A percentile compares a stretch with the other conserved stretches of the same genome.
phyloP scores from a whole-genome alignment of 2,797 vertebrate species.

The Falco berigora region DNA sequence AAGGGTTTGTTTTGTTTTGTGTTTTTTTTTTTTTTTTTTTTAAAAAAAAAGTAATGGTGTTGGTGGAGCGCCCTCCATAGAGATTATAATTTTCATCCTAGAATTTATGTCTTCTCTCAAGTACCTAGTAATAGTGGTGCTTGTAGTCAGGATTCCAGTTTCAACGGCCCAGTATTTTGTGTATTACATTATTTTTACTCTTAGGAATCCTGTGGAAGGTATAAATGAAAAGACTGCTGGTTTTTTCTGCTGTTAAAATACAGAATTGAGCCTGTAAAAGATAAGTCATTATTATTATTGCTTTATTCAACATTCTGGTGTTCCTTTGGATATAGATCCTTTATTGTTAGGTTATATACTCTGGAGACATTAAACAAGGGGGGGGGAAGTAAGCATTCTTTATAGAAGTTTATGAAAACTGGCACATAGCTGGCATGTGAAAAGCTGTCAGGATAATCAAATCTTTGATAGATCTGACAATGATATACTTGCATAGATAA shows the following conservation, averaged over 20 bases:
- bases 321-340: background rate
- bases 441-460: background rate
- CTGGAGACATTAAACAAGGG: background rate
- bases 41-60: background rate
- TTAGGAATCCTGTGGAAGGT: background rate
- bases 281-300: background rate
- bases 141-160: background rate
- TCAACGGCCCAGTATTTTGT: background rate
- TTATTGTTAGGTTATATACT: background rate
- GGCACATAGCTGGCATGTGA: background rate
- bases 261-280: background rate
- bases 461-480: conserved; percentile 12
- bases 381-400: background rate
- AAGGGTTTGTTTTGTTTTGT: background rate
- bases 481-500: background rate
- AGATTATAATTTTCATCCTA: background rate
- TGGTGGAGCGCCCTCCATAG: background rate
- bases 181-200: background rate
- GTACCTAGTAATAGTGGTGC: background rate
- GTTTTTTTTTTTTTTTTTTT: background rate
- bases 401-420: conserved; percentile 10
- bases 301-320: background rate
- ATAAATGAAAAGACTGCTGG: background rate
- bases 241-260: background rate
- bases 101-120: background rate